Percentiles rank a stretch among this genome's conserved stretches.
phyloP scores from a whole-genome alignment of 2,797 vertebrate genomes.

The Cheracebus regulus region DNA sequence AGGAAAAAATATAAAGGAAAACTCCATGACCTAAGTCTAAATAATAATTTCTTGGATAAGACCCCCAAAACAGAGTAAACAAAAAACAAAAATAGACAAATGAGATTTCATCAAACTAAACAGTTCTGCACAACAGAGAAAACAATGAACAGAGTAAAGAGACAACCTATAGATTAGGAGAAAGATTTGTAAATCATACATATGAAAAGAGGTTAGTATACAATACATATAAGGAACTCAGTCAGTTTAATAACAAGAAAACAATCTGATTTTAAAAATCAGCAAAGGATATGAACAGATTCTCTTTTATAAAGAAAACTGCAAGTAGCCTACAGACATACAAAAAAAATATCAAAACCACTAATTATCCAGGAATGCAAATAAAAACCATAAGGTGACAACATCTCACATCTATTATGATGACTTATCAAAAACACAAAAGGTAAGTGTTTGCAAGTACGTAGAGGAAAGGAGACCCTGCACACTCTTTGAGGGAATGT shows the following conservation, averaged over 20 bases:
- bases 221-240: neutral
- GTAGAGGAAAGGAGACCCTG: neutral
- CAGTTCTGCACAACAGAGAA: neutral
- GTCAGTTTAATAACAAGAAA: neutral
- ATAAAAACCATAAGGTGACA: neutral
- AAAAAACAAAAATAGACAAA: neutral
- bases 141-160: neutral
- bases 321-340: too few species aligned
- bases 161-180: neutral
- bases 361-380: neutral
- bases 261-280: neutral
- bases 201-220: neutral
- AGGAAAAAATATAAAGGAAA: neutral
- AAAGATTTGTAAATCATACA: neutral
- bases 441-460: neutral
- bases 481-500: neutral
- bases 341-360: neutral
- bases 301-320: neutral
- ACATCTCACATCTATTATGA: neutral
- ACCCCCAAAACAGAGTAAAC: neutral
- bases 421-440: neutral
- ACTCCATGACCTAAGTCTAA: neutral
- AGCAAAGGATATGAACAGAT: neutral
- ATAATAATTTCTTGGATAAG: neutral
- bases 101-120: neutral